Evolutionary conservation across 1,140 invertebrate species (phyloP), one percentile per base, ranked within the genome.

Genomic region (Cotesia typhae): DNA sequence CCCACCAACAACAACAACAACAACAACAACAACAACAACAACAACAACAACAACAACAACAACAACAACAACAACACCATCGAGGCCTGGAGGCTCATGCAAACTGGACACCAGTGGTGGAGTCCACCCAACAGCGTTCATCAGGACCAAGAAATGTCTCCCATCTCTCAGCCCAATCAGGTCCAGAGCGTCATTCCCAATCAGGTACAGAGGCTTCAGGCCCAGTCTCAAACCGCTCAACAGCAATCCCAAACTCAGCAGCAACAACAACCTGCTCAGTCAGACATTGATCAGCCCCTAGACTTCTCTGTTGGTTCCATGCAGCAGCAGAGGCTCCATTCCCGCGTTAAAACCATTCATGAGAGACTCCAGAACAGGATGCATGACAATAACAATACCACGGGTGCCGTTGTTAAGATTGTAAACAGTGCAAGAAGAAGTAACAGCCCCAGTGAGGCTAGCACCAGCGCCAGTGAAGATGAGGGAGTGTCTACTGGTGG

Each of bases 1-100:
- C 85, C 86, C 4, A 87, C 85, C 4, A 87, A 87, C 72, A 87
- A 87, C 60, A 87, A 87, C 55, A 87, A 85, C 5, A 87, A 86
- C 28, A 85, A 87, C 35, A 28, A 28, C 28, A 28, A 28, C 3
- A 17, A 17, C 4, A 87, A 87, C 72, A 87, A 87, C 63, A 87
- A 87, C 72, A 87, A 87, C 60, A 87, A 87, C 55, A 87, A 85
- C 5, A 87, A 86, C 28, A 85, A 87, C 35, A 28, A 28, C 28
- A 28, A 28, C 3, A 17, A 17, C 4, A 87, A 87, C 72, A 87
- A 87, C 63, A 87, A 87, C 55, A 87, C 85, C 5, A 87, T 87
- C 28, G 85, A 87, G 28, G 83, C 79, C 7, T 87, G 86, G 86
- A 78, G 86, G 37, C 82, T 84, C 7, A 82, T 86, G 4, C 85